A percentile compares a stretch with the other conserved stretches of the same genome.
phyloP scores from a whole-genome alignment of 2,888 invertebrate genomes.

The Eristalis tenax region DNA sequence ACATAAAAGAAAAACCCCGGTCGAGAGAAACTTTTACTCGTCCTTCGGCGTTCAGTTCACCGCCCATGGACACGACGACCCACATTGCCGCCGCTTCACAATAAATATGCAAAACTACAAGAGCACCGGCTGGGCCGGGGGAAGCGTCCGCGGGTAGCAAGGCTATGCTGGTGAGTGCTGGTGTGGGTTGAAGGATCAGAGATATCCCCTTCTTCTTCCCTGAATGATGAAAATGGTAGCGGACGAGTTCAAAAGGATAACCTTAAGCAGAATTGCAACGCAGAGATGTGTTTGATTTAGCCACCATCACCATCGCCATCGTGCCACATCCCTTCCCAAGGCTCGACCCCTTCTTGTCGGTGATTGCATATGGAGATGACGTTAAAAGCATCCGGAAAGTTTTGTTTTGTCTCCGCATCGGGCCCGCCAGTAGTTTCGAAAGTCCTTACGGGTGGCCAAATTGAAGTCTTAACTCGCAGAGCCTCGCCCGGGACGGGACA shows the following conservation, averaged over 20 bases:
- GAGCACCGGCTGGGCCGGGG: background rate
- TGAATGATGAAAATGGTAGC: slow-evolving; percentile 63
- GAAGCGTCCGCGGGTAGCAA: slow-evolving; percentile 1
- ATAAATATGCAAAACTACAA: slow-evolving; percentile 70
- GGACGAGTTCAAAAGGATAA: slow-evolving; percentile 69
- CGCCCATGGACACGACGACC: slow-evolving; percentile 58
- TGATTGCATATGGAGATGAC: slow-evolving; percentile 68
- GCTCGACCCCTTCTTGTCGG: background rate
- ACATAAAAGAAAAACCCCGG: slow-evolving; percentile 65
- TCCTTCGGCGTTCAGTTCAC: slow-evolving; percentile 59
- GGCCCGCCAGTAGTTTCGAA: slow-evolving; percentile 66
- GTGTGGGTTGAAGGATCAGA: background rate
- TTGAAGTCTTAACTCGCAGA: slow-evolving; percentile 59
- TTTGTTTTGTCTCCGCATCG: slow-evolving; percentile 66
- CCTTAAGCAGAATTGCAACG: slow-evolving; percentile 68
- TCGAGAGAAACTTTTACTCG: slow-evolving; percentile 66
- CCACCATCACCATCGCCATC: slow-evolving; percentile 11
- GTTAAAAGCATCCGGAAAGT: slow-evolving; percentile 69
- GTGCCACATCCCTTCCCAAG: background rate
- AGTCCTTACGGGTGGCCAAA: slow-evolving; percentile 66
- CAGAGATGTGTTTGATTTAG: slow-evolving; percentile 68
- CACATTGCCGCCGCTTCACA: slow-evolving; percentile 65
- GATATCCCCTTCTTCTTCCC: slow-evolving; percentile 17
- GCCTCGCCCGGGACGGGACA: slow-evolving; percentile 22
- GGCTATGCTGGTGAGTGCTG: background rate